Conservation (phyloP, 2,888 invertebrate species). For the Caprella mutica region DNA sequence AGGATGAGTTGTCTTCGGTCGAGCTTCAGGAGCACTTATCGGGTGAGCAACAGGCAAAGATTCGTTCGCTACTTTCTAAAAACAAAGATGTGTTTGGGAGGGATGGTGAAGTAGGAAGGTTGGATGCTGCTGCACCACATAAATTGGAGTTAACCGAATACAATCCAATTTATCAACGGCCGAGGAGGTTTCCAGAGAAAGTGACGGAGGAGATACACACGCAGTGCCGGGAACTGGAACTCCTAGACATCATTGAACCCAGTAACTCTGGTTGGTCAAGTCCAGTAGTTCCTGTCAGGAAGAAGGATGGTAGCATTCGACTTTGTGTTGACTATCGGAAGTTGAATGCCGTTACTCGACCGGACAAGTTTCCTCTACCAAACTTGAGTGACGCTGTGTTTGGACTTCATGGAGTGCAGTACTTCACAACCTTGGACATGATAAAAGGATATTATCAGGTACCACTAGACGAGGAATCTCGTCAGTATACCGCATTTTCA, state of each 20-base stretch:
- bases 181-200: no score
- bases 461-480: neutral
- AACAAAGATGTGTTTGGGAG: no score
- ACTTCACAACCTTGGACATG: neutral
- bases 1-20: no score
- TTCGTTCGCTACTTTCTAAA: no score
- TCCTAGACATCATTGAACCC: neutral
- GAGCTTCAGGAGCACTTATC: no score
- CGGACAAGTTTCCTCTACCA: neutral
- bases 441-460: neutral
- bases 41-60: no score
- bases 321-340: neutral
- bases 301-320: neutral
- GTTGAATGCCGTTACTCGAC: neutral
- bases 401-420: neutral
- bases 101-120: no score
- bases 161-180: no score
- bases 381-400: neutral
- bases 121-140: no score
- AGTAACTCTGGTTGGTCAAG: neutral
- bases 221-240: neutral
- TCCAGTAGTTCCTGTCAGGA: neutral
- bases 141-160: no score
- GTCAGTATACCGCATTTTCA: conserved; percentile 3
- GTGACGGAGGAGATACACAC: no score